phyloP scores from a whole-genome alignment of 2,888 invertebrate genomes.

The Phorcus lineatus region DNA sequence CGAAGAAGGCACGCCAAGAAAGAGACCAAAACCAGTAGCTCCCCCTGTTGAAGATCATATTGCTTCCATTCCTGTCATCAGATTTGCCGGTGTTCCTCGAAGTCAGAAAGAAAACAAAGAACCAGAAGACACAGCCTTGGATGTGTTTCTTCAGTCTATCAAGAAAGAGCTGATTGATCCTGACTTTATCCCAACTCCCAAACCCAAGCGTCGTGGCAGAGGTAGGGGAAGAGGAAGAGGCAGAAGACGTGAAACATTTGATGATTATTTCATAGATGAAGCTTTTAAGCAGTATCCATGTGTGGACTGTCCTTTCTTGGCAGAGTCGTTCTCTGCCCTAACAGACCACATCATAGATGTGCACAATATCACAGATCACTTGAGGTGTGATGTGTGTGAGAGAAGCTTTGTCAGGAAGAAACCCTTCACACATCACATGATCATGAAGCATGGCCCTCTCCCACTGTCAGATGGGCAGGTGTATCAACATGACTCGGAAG shows the following conservation, averaged over 20 bases:
- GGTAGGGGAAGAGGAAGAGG: conserved; percentile 9
- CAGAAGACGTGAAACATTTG: background rate
- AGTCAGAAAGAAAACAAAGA: background rate
- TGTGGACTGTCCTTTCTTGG: conserved; percentile 12
- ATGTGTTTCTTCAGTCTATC: background rate
- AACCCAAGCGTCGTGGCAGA: background rate
- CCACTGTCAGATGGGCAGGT: conserved; percentile 14
- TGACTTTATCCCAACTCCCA: background rate
- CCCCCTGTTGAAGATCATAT: background rate
- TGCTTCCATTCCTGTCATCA: conserved; percentile 20
- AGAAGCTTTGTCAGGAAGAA: background rate
- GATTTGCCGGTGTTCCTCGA: background rate
- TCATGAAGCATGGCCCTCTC: conserved; percentile 22
- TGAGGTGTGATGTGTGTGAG: conserved; percentile 23
- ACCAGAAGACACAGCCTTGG: background rate
- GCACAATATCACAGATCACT: background rate
- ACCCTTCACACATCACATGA: conserved; percentile 4
- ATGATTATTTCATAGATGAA: background rate
- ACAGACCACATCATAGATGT: conserved; percentile 11
- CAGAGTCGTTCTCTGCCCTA: conserved; percentile 12
- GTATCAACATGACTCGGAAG: background rate
- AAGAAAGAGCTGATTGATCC: conserved; percentile 4
- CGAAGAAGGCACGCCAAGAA: background rate
- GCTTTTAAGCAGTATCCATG: conserved; percentile 3
- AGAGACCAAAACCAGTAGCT: background rate